Evolutionary conservation across 1,140 invertebrate species (phyloP), one percentile per base, ranked within the genome.

Genomic region (Cephus cinctus): DNA sequence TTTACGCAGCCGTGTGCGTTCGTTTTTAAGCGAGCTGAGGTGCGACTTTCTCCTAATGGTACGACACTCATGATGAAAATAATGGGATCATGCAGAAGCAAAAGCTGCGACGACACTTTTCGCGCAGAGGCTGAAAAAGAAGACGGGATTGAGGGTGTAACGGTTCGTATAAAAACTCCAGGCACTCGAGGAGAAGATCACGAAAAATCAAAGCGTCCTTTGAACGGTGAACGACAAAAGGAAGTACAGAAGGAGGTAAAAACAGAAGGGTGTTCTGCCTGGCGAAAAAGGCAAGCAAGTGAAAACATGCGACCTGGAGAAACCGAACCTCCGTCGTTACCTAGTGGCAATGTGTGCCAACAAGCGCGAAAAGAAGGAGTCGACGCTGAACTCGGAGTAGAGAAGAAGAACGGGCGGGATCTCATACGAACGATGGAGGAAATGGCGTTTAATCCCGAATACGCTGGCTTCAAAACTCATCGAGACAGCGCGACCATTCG

Each of bases 391-490:
- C 22, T 23, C 4, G 39, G 39, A n/a, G 30, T 25, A 5, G 22
- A 42, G 4, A 42, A 42, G 18, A 3, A 16, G 11, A 9, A 4
- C 2, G 21, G 21, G 9, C 39, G 39, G 14, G 39, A 42, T 42
- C 15, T 42, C 39, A 16, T 42, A 16, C 21, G 22, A 25, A 27
- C 39, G 5, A 42, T 42, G 5, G 39, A 42, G 39, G 39, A 42
- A 27, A 42, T 42, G 22, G 3, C 39, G 25, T 16, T 42, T 4
- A 42, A n/a, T 27, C 39, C 39, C 9, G 22, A 9, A 15, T 42
- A 42, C 19, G 18, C 22, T 25, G 22, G 22, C n/a, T n/a, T n/a
- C n/a, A n/a, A n/a, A n/a, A n/a, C n/a, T n/a, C n/a, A n/a, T n/a
- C n/a, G n/a, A n/a, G n/a, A n/a, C n/a, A n/a, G n/a, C n/a, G n/a